A percentile compares a stretch with the other conserved stretches of the same genome.
These are phyloP conservation scores for Neodiprion fabricii DNA, from an alignment of 1,140 invertebrate species.

Conservation along the genomic window DNA sequence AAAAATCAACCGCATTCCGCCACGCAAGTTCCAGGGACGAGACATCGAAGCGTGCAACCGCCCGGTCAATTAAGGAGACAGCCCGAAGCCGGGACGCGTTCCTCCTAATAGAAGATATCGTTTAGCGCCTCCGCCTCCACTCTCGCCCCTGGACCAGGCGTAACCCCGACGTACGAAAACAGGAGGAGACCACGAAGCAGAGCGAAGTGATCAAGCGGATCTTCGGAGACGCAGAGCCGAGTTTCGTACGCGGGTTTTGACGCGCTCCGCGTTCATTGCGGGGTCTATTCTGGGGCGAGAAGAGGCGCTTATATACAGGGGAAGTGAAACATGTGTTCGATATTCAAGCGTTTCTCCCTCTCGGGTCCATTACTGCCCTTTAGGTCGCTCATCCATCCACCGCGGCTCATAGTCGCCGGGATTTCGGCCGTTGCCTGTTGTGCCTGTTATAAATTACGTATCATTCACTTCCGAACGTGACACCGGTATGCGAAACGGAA, in stretches of 20 bases:
- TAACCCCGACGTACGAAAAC: constrained; percentile 7
- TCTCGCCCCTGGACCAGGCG: not conserved
- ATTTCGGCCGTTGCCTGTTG: not conserved
- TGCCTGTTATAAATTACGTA: constrained; percentile 34
- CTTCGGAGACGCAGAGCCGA: constrained; percentile 21
- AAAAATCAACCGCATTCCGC: not conserved
- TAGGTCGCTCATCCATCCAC: not conserved
- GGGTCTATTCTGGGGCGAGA: constrained; percentile 18
- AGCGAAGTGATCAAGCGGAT: constrained; percentile 4
- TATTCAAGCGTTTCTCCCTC: constrained; percentile 27
- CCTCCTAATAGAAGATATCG: constrained; percentile 42
- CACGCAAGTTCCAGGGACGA: constrained; percentile 15
- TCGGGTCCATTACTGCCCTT: not conserved
- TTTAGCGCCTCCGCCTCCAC: constrained; percentile 30
- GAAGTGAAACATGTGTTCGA: constrained; percentile 30
- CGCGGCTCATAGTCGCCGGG: not conserved
- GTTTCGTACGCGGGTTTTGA: constrained; percentile 30
- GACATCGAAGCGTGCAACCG: constrained; percentile 30
- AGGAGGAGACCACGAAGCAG: constrained; percentile 35
- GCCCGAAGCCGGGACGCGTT: constrained; percentile 20
- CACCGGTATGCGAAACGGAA: constrained; percentile 27
- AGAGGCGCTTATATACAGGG: constrained; percentile 14
- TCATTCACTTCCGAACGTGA: constrained; percentile 31
- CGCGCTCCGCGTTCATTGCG: constrained; percentile 29
- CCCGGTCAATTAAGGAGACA: constrained; percentile 49